Conservation (phyloP, 2,888 invertebrate species). For the Amblyjoppa proteus region DNA sequence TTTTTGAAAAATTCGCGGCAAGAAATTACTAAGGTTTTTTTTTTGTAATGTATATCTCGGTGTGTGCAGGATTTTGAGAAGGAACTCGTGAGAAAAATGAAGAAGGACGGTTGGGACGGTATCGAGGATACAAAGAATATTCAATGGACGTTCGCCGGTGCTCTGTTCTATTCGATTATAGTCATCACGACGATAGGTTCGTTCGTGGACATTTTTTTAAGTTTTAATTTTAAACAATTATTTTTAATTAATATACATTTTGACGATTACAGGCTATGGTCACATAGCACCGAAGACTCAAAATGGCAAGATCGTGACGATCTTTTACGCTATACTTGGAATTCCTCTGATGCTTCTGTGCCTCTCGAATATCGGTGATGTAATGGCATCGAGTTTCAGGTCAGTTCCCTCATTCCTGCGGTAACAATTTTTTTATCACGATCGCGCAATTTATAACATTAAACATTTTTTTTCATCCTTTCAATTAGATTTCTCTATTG, state of each 20-base stretch:
- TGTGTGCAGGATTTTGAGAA: constrained; percentile 87
- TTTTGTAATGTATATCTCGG: neutral
- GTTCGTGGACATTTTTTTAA: constrained; percentile 73
- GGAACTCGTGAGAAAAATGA: constrained; percentile 93
- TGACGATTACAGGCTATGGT: constrained; percentile 91
- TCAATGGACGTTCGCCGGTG: constrained; percentile 95
- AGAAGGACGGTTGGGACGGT: constrained; percentile 96
- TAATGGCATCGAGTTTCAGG: constrained; percentile 97
- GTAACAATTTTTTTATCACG: constrained; percentile 6
- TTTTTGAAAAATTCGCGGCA: too few relatives aligned
- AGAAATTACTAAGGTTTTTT: too few relatives aligned
- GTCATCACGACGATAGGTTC: constrained; percentile 98
- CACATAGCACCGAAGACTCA: constrained; percentile 97
- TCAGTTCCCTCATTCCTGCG: constrained; percentile 72
- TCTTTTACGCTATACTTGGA: constrained; percentile 97
- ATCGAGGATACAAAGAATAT: constrained; percentile 87
- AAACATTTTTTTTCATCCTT: constrained; percentile 5
- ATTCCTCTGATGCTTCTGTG: constrained; percentile 98
- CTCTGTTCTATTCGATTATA: constrained; percentile 97
- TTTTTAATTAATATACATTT: constrained; percentile 13
- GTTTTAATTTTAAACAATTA: neutral
- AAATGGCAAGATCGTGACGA: constrained; percentile 97
- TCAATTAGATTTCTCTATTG: constrained; percentile 93
- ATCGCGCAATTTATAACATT: constrained; percentile 1
- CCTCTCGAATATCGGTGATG: constrained; percentile 96